Evolutionary conservation across 1,140 invertebrate genomes (phyloP).

Genomic region (Venturia canescens): DNA sequence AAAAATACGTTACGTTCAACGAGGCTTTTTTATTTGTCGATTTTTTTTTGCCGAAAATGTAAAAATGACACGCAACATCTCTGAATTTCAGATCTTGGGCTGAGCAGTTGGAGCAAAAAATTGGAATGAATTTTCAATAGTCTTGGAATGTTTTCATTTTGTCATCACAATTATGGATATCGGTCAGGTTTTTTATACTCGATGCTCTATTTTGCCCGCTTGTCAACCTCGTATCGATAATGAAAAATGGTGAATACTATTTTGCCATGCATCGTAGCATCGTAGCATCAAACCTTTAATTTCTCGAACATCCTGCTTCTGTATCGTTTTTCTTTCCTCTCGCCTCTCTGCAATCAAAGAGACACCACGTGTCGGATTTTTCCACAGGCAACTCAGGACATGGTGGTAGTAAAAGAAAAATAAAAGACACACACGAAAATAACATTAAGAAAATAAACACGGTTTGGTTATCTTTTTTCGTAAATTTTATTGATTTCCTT

Average conservation of each 20-base stretch:
- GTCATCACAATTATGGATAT: neutral
- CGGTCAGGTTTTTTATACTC: neutral
- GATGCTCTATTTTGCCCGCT: constrained; percentile 13
- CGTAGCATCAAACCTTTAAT: constrained; percentile 73
- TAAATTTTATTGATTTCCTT: constrained; percentile 48
- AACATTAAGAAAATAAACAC: constrained; percentile 49
- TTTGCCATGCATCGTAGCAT: constrained; percentile 58
- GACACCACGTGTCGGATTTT: constrained; percentile 45
- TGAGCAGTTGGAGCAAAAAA: neutral
- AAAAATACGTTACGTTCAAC: constrained; percentile 62
- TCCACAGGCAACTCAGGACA: constrained; percentile 41
- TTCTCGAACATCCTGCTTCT: constrained; percentile 73
- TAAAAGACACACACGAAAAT: constrained; percentile 9
- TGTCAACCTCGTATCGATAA: constrained; percentile 37
- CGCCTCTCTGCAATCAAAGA: constrained; percentile 67
- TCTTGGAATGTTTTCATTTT: constrained; percentile 5
- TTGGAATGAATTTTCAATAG: neutral
- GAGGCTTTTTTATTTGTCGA: neutral
- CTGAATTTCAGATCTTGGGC: neutral
- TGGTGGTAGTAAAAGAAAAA: constrained; percentile 34
- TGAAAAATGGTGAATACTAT: constrained; percentile 44
- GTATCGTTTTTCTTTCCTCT: constrained; percentile 68
- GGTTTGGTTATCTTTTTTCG: constrained; percentile 51
- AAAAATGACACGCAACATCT: too few relatives aligned
- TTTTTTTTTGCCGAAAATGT: neutral